Evolutionary conservation across 1,140 invertebrate genomes (phyloP), one percentile per base, ranked within the genome.

Genomic region (Drosophila bocki): DNA sequence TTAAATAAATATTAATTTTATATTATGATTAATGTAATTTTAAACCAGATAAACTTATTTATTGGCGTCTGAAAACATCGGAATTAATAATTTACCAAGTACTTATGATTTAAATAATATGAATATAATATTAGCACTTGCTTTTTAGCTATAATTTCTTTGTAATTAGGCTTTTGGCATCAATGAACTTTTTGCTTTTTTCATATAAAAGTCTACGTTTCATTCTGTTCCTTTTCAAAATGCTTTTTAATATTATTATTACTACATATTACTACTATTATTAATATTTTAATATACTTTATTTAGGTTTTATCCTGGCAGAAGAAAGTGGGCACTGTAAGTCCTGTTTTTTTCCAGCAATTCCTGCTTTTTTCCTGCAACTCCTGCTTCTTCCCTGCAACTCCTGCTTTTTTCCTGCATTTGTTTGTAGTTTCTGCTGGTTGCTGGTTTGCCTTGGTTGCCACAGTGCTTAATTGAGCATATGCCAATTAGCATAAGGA

Each of bases 401-500:
- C 33, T 22, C 4, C 19, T 17, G 17, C 11, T 19, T 45, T 33
- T 33, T 33, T 13, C 33, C 19, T 51, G 58, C 64, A 47, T 32
- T 71, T 53, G 53, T 54, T 54, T 22, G 51, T 54, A 54, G 51
- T 51, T 60, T 50, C 32, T 51, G 19, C 60, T 69, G 51, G 39
- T 41, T 54, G 51, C 64, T 59, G 60, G 80, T 80, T 80, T 78
- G 80, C 81, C 69, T 71, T 65, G 74, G 84, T 77, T 88, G 84
- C 71, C 80, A 51, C 81, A 70, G 70, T 51, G 85, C 79, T 78
- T 79, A 90, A 90, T 85, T 90, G 81, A 82, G 85, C 85, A 85
- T 90, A 90, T 90, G 86, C 85, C 85, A 90, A 90, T 90, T 90
- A 90, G 85, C 85, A 90, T 84, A 68, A 57, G 50, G 44, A 22